Conservation (phyloP, 2,113 vertebrate species). For the Muntiacus muntjak region DNA sequence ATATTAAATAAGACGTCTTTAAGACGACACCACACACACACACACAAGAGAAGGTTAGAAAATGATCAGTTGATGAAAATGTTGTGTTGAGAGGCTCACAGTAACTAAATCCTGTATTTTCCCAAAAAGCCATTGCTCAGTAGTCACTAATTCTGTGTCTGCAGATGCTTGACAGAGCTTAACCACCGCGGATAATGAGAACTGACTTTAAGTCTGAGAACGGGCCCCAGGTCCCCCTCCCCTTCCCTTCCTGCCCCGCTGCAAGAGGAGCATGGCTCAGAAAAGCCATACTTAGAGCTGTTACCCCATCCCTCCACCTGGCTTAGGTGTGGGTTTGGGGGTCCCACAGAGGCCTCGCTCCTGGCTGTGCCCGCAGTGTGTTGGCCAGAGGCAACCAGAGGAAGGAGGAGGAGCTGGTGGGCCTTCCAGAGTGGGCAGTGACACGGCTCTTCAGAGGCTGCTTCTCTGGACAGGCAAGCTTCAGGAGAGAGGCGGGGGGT, state of each 20-base stretch:
- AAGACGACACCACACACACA: not conserved
- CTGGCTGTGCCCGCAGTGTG: fast-evolving
- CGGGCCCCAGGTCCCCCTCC: fast-evolving
- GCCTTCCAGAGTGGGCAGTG: fast-evolving
- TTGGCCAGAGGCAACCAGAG: not conserved
- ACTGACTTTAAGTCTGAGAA: not conserved
- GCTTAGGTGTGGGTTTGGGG: not conserved
- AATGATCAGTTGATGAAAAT: not conserved
- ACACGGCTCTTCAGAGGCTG: not conserved
- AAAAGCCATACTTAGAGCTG: not conserved
- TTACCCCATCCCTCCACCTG: not conserved
- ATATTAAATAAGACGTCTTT: not conserved
- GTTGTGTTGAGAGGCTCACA: not conserved
- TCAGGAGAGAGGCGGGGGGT: not conserved
- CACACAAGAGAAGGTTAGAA: fast-evolving
- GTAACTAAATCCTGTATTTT: not conserved
- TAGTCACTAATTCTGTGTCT: not conserved
- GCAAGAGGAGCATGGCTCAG: not conserved
- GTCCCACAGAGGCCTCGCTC: fast-evolving
- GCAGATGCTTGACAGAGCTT: not conserved
- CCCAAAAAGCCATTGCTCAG: fast-evolving
- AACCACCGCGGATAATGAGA: fast-evolving
- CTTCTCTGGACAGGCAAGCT: not conserved
- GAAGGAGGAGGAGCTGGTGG: not conserved
- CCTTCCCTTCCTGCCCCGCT: no score